These are phyloP conservation scores for Pseudonaja textilis DNA, from an alignment of 2,113 vertebrate species.

Conservation along the genomic window DNA sequence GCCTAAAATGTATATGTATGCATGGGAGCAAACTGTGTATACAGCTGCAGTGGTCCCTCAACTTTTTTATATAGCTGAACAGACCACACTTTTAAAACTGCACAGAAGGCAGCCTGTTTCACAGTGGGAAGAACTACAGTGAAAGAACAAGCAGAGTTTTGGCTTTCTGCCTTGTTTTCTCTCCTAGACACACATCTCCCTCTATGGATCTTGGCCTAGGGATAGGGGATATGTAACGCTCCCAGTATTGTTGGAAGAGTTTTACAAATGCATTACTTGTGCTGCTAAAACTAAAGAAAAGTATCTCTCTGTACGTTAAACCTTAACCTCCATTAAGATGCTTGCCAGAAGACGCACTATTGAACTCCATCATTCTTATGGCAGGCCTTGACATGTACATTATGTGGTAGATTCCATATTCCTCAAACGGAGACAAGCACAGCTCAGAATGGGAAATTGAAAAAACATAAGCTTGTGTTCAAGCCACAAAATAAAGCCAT, in stretches of 20 bases:
- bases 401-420: slow-evolving; percentile 32
- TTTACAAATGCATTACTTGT: slow-evolving; percentile 9
- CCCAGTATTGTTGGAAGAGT: slow-evolving; percentile 3
- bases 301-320: slow-evolving; percentile 21
- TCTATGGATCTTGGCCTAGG: background rate
- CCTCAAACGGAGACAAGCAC: slow-evolving; percentile 51
- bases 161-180: background rate
- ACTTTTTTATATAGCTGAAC: slow-evolving; percentile 8
- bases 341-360: slow-evolving; percentile 40
- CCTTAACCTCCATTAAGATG: slow-evolving; percentile 34
- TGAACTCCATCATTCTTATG: slow-evolving; percentile 48
- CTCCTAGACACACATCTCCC: background rate
- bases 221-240: background rate
- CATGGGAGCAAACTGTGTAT: slow-evolving; percentile 11
- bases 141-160: background rate
- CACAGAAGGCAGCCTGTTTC: slow-evolving; percentile 13
- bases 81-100: slow-evolving; percentile 4
- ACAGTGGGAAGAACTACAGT: slow-evolving; percentile 9
- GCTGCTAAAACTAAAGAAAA: background rate
- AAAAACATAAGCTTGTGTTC: slow-evolving; percentile 50
- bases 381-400: background rate
- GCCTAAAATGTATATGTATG: background rate
- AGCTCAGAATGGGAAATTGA: slow-evolving; percentile 50
- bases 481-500: slow-evolving; percentile 37
- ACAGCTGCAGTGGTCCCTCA: slow-evolving; percentile 1